phyloP scores from a whole-genome alignment of 35 echinoderm and acorn worm genomes.

The Ophioderma brevispina region DNA sequence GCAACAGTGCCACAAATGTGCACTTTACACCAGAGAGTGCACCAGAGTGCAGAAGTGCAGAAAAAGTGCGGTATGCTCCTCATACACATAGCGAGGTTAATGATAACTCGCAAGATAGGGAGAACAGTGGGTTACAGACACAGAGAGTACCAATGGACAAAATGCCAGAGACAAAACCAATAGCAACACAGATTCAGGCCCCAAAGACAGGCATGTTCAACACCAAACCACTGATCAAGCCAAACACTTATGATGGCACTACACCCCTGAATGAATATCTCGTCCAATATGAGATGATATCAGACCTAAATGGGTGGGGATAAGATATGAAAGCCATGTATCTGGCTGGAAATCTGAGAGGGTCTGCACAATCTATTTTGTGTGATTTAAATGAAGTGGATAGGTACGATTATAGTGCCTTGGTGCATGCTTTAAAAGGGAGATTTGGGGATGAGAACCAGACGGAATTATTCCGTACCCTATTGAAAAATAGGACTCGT shows the following conservation, averaged over 20 bases:
- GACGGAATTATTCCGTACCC: conserved; percentile 19
- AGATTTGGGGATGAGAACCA: conserved; percentile 31
- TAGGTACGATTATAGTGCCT: neutral
- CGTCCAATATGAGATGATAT: conserved; percentile 32
- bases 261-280: conserved; percentile 32
- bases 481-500: conserved; percentile 13
- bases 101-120: too few relatives aligned
- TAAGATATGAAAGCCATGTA: conserved; percentile 6
- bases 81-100: too few relatives aligned
- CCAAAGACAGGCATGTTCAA: too few relatives aligned
- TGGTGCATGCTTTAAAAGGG: neutral
- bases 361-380: conserved; percentile 22
- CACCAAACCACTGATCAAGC: too few relatives aligned
- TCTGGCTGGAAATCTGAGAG: conserved; percentile 31
- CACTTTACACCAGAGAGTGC: too few relatives aligned
- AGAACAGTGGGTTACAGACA: too few relatives aligned
- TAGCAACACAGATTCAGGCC: too few relatives aligned
- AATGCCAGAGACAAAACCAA: too few relatives aligned
- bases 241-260: conserved; percentile 34
- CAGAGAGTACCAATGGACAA: too few relatives aligned
- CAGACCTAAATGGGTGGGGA: conserved; percentile 46
- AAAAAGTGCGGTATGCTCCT: too few relatives aligned
- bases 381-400: conserved; percentile 25
- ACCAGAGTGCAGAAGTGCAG: too few relatives aligned
- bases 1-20: too few relatives aligned